Conservation (phyloP, 2,888 invertebrate species). For the Mactromeris polynyma region DNA sequence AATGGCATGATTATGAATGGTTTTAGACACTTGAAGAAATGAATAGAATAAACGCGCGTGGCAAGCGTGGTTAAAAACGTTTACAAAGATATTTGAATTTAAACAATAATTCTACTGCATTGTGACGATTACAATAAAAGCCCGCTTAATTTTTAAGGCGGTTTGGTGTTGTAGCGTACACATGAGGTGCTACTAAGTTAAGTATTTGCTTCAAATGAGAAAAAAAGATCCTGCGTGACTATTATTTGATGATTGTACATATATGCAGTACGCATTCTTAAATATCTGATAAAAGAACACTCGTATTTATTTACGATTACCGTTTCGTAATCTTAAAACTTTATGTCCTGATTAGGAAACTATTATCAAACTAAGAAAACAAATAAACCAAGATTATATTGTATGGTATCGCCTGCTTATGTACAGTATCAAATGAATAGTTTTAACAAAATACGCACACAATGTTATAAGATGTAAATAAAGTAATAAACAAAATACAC, state of each 20-base stretch:
- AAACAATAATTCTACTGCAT: neutral
- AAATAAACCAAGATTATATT: neutral
- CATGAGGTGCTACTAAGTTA: too few relatives aligned
- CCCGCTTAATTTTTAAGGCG: neutral
- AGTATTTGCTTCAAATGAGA: too few relatives aligned
- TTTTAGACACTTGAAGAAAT: neutral
- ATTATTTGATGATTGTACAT: neutral
- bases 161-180: too few relatives aligned
- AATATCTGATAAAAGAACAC: neutral
- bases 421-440: neutral
- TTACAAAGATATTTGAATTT: neutral
- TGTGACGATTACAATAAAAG: neutral
- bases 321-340: neutral
- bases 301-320: neutral
- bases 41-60: neutral
- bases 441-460: neutral
- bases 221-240: too few relatives aligned
- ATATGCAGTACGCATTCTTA: neutral
- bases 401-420: neutral
- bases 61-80: neutral
- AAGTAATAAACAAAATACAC: constrained; percentile 2
- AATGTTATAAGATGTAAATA: neutral
- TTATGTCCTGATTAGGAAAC: neutral
- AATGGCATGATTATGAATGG: neutral
- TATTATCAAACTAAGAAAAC: neutral